These are phyloP conservation scores for Chrysolina oricalcia DNA, from an alignment of 2,888 invertebrate species.

Conservation along the genomic window DNA sequence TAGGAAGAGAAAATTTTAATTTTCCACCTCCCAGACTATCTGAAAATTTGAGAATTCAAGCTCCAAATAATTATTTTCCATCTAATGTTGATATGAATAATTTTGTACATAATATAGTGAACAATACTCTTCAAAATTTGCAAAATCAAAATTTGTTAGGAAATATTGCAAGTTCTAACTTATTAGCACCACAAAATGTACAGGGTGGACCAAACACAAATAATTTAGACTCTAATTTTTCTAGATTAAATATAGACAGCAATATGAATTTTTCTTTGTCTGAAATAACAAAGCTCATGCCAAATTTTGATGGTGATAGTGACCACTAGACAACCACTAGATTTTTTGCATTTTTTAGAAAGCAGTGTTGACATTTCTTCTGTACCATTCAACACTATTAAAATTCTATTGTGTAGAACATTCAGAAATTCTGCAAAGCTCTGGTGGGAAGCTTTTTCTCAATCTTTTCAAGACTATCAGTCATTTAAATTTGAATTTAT, in stretches of 20 bases:
- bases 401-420: slow-evolving; percentile 2
- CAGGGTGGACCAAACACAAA: neutral
- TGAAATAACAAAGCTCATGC: neutral
- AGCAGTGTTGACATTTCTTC: neutral
- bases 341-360: neutral
- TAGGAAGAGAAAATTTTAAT: too few relatives aligned
- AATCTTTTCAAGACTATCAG: too few relatives aligned
- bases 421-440: slow-evolving; percentile 25
- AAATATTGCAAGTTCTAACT: too few relatives aligned
- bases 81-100: neutral
- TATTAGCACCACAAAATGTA: neutral
- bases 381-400: slow-evolving; percentile 18
- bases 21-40: slow-evolving; percentile 1
- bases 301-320: slow-evolving; percentile 1
- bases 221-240: neutral
- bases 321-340: neutral
- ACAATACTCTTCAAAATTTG: neutral
- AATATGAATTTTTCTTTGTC: neutral
- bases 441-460: too few relatives aligned
- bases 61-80: neutral
- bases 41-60: neutral
- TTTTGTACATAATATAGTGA: neutral
- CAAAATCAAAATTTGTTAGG: neutral
- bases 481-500: slow-evolving; percentile 18
- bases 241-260: neutral